These are phyloP conservation scores for Alligator mississippiensis DNA, from an alignment of 2,113 vertebrate genomes.

Conservation along the genomic window DNA sequence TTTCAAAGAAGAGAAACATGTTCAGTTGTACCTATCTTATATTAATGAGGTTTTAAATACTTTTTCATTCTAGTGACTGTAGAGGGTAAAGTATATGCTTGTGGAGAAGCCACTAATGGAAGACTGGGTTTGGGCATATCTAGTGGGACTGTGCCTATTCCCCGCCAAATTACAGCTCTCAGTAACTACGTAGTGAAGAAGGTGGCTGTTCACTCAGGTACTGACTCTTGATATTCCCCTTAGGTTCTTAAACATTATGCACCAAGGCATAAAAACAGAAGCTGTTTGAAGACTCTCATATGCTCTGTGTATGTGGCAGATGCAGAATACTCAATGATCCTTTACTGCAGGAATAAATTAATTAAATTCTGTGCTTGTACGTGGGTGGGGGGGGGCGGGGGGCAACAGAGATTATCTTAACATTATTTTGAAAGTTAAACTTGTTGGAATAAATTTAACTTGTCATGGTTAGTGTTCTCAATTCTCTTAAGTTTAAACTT, in stretches of 20 bases:
- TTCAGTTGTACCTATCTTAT: background rate
- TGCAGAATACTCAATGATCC: background rate
- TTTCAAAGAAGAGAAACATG: background rate
- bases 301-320: background rate
- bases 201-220: conserved; percentile 97
- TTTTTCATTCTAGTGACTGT: conserved; percentile 87
- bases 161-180: conserved; percentile 94
- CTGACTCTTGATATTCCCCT: background rate
- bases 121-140: conserved; percentile 93
- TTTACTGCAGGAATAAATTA: background rate
- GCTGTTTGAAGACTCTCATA: background rate
- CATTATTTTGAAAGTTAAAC: no score
- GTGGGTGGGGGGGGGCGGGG: background rate
- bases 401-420: no score
- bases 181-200: conserved; percentile 99
- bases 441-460: no score
- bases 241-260: fast-evolving
- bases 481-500: background rate
- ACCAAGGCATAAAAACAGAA: background rate
- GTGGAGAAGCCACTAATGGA: conserved; percentile 97
- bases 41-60: background rate
- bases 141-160: conserved; percentile 96
- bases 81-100: conserved; percentile 97
- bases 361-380: background rate
- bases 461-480: no score